Evolutionary conservation across 2,113 vertebrate species (phyloP), one percentile per base, ranked within the genome.

Genomic region (Garra rufa): DNA sequence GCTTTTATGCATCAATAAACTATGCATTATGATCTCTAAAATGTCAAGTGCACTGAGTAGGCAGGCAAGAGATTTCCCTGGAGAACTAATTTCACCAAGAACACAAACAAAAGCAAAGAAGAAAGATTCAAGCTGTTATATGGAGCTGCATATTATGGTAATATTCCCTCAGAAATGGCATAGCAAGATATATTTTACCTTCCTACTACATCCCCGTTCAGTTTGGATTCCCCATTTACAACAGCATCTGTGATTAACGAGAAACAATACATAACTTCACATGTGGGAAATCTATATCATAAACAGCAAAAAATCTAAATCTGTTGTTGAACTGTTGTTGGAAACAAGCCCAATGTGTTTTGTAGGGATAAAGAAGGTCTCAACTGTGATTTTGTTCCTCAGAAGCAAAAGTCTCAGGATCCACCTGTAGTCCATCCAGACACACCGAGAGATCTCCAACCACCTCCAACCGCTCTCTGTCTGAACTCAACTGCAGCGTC

Each of bases 381-480:
- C 90, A 57, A 99, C 97, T 95, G 34, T 89, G 90, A 76, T 92
- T 90, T 1, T 92, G 91, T 71, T 93, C 91, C 3, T 92, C 92
- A 1, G 90, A 85, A n/a, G 93, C 89, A 0, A 95, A 95, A 78
- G 85, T 92, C 88, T 99, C 97, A 0, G 96, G 95, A 87, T 99
- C 97, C 0, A 99, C 95, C 3, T 96, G 96, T 93, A 99, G 94
- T 15, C 98, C 98, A 67, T 99, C 97, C 59, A 99, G 92, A 90
- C 97, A 99, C 77, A 99, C 94, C 0, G 96, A 99, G 81, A 99
- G 92, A 83, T 99, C 98, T 90, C 98, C 97, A 65, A 98, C 96
- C 63, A 95, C 92, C 2, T 99, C 97, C n/a, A 92, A 46, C 81
- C 95, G 93, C 19, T 98, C 97, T 89, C 93, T 92, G 91, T 99